Evolutionary conservation across 35 echinoderm and acorn worm species (phyloP).

Genomic region (Apostichopus japonicus): DNA sequence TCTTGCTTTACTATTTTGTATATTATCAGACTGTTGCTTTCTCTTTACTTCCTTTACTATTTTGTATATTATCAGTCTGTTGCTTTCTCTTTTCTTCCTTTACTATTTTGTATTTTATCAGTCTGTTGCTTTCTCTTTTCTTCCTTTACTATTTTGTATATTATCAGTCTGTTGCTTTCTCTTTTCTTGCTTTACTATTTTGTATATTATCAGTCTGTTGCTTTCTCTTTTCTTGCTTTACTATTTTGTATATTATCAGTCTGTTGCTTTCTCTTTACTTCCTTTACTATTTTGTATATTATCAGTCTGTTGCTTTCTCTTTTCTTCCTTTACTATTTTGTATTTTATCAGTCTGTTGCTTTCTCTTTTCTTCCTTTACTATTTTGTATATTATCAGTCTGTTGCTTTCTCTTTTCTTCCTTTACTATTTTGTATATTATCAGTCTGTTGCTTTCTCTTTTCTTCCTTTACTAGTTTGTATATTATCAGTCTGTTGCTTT

Average conservation of each 20-base stretch:
- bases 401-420: not conserved
- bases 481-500: not conserved
- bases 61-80: too few relatives aligned
- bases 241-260: too few relatives aligned
- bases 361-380: not conserved
- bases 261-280: not conserved
- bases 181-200: not conserved
- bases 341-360: not conserved
- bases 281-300: too few relatives aligned
- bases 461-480: too few relatives aligned
- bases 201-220: not conserved
- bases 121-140: not conserved
- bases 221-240: not conserved
- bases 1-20: too few relatives aligned
- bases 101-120: too few relatives aligned
- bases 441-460: not conserved
- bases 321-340: too few relatives aligned
- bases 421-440: too few relatives aligned
- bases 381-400: too few relatives aligned
- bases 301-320: not conserved
- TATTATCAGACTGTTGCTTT: not conserved
- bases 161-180: not conserved
- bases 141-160: too few relatives aligned
- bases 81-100: not conserved
- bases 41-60: not conserved